Evolutionary conservation across 2,113 vertebrate species (phyloP).

Genomic region (Xiphias gladius): DNA sequence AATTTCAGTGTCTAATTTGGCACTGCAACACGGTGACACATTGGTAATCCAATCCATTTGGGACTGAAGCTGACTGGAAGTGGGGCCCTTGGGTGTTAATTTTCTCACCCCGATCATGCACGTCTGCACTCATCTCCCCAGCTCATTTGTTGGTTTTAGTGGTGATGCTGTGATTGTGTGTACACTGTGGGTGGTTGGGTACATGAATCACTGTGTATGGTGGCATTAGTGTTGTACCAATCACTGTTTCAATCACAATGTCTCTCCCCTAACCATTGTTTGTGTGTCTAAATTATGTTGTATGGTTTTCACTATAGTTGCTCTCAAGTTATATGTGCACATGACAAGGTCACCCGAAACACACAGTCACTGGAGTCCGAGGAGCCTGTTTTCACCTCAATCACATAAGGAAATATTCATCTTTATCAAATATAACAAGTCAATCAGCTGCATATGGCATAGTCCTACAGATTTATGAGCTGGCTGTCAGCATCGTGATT

Average conservation of each 20-base stretch:
- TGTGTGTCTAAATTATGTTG: conserved; percentile 32
- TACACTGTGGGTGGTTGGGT: conserved; percentile 40
- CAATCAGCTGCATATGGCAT: conserved; percentile 55
- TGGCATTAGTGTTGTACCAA: conserved; percentile 33
- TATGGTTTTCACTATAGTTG: background rate
- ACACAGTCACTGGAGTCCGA: background rate
- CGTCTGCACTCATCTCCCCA: conserved; percentile 63
- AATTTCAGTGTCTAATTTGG: background rate
- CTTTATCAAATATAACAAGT: conserved; percentile 10
- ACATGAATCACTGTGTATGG: conserved; percentile 41
- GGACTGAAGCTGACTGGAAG: conserved; percentile 7
- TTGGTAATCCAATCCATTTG: background rate
- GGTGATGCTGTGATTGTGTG: conserved; percentile 40
- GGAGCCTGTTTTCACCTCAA: conserved; percentile 13
- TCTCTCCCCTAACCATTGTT: conserved; percentile 37
- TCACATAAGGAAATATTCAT: conserved; percentile 14
- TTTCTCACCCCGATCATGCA: conserved; percentile 42
- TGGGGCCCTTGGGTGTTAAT: background rate
- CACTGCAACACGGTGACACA: background rate
- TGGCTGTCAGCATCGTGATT: conserved; percentile 11
- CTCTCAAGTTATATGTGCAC: background rate
- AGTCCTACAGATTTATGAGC: conserved; percentile 1
- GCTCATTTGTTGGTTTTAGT: conserved; percentile 44
- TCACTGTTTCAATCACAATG: conserved; percentile 36
- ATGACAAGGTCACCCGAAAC: background rate